These are phyloP conservation scores for Lanius collurio DNA, from an alignment of 2,113 vertebrate genomes.

Conservation along the genomic window DNA sequence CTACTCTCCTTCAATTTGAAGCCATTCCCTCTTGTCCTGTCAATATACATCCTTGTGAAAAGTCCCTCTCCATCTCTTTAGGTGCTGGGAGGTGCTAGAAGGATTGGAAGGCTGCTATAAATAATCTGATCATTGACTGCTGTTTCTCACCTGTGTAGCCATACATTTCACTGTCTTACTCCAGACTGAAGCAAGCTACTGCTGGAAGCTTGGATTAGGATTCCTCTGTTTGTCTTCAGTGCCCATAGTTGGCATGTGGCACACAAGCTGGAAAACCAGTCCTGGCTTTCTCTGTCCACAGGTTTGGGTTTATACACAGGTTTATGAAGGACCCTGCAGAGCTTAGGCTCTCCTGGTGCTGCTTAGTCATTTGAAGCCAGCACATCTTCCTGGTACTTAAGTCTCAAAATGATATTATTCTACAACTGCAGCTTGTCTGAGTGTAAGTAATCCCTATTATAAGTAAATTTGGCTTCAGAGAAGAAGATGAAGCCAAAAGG, in stretches of 20 bases:
- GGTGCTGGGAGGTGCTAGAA: neutral
- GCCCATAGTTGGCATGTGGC: neutral
- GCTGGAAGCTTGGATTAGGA: neutral
- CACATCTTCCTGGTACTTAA: neutral
- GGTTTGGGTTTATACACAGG: neutral
- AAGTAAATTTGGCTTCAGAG: neutral
- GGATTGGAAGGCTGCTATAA: neutral
- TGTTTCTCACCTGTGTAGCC: neutral
- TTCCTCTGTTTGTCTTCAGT: neutral
- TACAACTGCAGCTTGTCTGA: neutral
- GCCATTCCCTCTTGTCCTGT: neutral
- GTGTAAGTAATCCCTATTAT: neutral
- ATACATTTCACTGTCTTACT: neutral
- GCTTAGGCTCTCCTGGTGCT: neutral
- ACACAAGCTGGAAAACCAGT: neutral
- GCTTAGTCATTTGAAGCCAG: neutral
- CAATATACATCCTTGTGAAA: neutral
- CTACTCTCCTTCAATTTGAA: neutral
- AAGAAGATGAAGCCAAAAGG: neutral
- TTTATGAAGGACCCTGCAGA: neutral
- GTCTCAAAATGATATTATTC: neutral
- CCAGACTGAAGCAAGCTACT: neutral
- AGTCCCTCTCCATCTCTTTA: neutral
- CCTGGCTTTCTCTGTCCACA: neutral
- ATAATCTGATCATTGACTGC: neutral